Conservation (phyloP, 2,888 invertebrate genomes). For the Pinctada fucata region DNA sequence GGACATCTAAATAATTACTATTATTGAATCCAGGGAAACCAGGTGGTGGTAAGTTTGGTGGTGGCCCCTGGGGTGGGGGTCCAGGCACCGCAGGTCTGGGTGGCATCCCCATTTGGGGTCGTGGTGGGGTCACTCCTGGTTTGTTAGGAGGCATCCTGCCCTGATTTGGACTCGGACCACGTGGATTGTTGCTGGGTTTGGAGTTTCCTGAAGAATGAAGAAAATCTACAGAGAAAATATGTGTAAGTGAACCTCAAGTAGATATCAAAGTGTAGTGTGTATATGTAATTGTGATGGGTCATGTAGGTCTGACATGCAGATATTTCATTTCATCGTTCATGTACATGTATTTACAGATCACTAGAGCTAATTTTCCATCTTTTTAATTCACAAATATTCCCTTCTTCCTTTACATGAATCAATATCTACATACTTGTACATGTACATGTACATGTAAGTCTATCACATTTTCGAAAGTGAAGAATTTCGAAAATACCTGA, state of each 20-base stretch:
- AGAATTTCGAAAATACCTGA: no score
- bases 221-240: neutral
- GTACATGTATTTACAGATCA: no score
- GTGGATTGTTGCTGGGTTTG: slow-evolving; percentile 21
- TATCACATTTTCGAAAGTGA: no score
- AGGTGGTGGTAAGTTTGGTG: slow-evolving; percentile 61
- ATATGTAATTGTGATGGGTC: no score
- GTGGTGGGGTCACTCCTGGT: slow-evolving; percentile 28
- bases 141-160: slow-evolving; percentile 23
- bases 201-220: slow-evolving; percentile 13
- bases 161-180: slow-evolving; percentile 31
- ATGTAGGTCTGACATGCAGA: no score
- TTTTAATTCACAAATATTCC: no score
- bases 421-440: no score
- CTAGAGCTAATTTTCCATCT: no score
- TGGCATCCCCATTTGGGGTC: slow-evolving; percentile 12
- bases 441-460: no score
- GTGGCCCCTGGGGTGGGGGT: slow-evolving; percentile 57
- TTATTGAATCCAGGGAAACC: slow-evolving; percentile 36
- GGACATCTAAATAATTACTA: slow-evolving; percentile 32
- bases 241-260: neutral
- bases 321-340: no score
- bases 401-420: no score
- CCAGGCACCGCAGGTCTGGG: slow-evolving; percentile 47
- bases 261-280: no score